phyloP scores from a whole-genome alignment of 2,113 vertebrate genomes.

The Amphilophus citrinellus region DNA sequence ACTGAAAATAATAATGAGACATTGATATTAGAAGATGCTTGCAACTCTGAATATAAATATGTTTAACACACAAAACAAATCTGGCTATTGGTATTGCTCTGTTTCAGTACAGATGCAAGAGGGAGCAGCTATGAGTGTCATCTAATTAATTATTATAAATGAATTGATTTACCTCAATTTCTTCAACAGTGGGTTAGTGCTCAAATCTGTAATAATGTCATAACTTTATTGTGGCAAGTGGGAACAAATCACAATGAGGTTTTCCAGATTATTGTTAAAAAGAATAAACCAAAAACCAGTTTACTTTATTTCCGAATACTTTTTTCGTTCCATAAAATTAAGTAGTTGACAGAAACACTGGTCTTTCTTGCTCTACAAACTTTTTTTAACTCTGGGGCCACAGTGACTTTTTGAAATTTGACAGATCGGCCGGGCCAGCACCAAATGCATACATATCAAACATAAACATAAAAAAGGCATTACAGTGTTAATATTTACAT shows the following conservation, averaged over 20 bases:
- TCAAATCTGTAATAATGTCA: fast-evolving
- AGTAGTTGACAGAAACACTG: background rate
- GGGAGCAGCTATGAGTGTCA: background rate
- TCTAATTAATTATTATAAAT: fast-evolving
- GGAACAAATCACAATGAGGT: background rate
- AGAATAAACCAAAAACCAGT: too few species aligned
- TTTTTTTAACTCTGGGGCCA: too few species aligned
- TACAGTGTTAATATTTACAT: too few species aligned
- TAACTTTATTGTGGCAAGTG: background rate
- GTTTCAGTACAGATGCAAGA: background rate
- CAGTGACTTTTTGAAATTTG: too few species aligned
- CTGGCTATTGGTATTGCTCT: background rate
- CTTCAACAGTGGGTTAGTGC: background rate
- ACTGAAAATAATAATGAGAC: background rate
- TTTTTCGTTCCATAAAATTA: background rate
- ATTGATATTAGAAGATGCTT: background rate
- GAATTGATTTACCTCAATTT: background rate
- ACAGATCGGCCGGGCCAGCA: too few species aligned
- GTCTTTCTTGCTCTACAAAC: background rate
- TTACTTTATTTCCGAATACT: too few species aligned
- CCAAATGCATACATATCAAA: too few species aligned
- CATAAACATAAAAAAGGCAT: too few species aligned
- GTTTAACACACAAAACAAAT: background rate
- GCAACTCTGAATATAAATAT: too few species aligned
- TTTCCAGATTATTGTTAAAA: background rate